phyloP scores from a whole-genome alignment of 2,888 invertebrate species.

The Andricus quercusramuli region DNA sequence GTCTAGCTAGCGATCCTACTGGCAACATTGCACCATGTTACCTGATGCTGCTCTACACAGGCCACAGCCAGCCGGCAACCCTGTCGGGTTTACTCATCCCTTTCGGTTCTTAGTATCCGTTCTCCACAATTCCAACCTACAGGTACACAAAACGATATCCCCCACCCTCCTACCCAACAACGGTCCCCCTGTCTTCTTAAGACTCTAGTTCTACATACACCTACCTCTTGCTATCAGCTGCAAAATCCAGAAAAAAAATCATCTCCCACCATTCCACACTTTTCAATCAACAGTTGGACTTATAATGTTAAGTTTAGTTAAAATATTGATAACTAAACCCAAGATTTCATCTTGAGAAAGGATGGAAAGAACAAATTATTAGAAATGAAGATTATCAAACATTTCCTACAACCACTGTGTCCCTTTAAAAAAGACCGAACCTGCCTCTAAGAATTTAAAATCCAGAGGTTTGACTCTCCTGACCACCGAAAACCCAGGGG shows the following conservation, averaged over 20 bases:
- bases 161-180: not conserved
- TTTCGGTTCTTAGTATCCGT: conserved; percentile 39
- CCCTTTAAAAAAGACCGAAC: not conserved
- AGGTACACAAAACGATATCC: conserved; percentile 20
- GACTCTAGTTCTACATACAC: too few relatives aligned
- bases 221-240: too few relatives aligned
- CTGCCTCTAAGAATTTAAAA: not conserved
- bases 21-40: conserved; percentile 35
- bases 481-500: not conserved
- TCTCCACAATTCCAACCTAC: conserved; percentile 23
- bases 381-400: not conserved
- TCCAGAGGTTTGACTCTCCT: not conserved
- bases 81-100: conserved; percentile 28
- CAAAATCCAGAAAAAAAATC: not conserved
- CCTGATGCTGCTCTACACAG: conserved; percentile 24
- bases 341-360: too few relatives aligned
- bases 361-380: too few relatives aligned
- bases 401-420: not conserved
- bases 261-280: not conserved
- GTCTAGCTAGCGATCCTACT: conserved; percentile 31
- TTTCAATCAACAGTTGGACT: too few relatives aligned
- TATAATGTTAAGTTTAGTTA: too few relatives aligned
- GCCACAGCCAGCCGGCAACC: conserved; percentile 32
- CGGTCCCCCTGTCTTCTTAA: too few relatives aligned
- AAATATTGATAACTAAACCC: too few relatives aligned